Conservation (phyloP, 2,888 invertebrate genomes). For the Criorhina ranunculi region DNA sequence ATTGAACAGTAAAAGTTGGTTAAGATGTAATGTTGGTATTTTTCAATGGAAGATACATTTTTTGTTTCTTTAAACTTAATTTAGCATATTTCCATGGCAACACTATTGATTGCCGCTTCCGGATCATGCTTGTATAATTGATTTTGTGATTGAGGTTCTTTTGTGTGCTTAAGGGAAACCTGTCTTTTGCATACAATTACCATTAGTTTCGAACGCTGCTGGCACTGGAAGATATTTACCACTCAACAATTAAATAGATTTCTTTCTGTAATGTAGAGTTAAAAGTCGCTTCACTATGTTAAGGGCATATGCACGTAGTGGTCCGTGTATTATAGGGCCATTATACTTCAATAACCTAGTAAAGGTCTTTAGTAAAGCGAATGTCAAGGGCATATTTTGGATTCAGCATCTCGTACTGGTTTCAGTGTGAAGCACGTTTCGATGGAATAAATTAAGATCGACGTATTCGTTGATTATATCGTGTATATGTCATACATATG, state of each 20-base stretch:
- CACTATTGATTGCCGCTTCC: constrained; percentile 15
- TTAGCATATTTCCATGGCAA: constrained; percentile 43
- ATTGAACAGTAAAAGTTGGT: background rate
- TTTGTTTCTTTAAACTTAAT: background rate
- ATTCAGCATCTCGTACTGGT: background rate
- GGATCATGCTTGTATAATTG: constrained; percentile 1
- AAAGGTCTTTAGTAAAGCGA: constrained; percentile 17
- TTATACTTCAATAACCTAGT: constrained; percentile 6
- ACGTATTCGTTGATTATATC: background rate
- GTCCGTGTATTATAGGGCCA: background rate
- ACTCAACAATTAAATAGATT: background rate
- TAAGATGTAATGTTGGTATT: background rate
- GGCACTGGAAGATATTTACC: background rate
- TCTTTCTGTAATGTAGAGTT: background rate
- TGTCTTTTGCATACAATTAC: constrained; percentile 49
- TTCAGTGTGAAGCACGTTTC: background rate
- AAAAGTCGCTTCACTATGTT: background rate
- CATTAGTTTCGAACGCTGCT: constrained; percentile 6
- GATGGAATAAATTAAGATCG: background rate
- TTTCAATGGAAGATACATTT: background rate
- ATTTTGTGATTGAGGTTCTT: constrained; percentile 6
- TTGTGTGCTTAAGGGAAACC: constrained; percentile 17
- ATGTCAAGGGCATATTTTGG: constrained; percentile 39
- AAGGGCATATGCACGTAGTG: background rate
- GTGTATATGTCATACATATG: background rate